Conservation (phyloP, 2,888 invertebrate genomes). For the Rotaria macrura region DNA sequence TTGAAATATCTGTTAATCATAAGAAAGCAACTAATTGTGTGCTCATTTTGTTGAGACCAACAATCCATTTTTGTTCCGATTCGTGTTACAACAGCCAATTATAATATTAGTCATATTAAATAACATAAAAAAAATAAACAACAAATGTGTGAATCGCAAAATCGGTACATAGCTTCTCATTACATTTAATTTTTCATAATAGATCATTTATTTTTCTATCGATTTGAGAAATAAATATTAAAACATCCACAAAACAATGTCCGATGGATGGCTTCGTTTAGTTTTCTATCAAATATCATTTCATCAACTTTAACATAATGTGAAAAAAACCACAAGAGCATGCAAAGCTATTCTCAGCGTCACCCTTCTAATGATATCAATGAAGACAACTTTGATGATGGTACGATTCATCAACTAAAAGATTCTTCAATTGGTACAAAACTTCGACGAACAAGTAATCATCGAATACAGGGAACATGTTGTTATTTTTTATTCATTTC, state of each 20-base stretch:
- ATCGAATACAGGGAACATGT: no score
- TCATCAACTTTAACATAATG: background rate
- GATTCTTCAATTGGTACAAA: background rate
- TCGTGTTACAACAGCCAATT: background rate
- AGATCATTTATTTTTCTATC: background rate
- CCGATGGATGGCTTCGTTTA: background rate
- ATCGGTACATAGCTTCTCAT: background rate
- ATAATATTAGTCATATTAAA: background rate
- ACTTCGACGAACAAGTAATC: constrained; percentile 11
- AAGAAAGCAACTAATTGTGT: no score
- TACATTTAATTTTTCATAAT: background rate
- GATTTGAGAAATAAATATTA: background rate
- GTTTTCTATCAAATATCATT: background rate
- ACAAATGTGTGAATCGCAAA: background rate
- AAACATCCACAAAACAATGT: background rate
- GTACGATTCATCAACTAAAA: background rate
- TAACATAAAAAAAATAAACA: background rate
- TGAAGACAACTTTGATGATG: constrained; percentile 3
- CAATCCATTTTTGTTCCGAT: background rate
- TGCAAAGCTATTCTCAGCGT: background rate
- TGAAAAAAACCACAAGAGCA: background rate
- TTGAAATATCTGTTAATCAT: no score
- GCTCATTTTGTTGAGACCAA: no score
- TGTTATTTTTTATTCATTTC: background rate
- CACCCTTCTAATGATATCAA: background rate